Evolutionary conservation across 2,797 vertebrate genomes (phyloP), one percentile per base, ranked within the genome.

Genomic region (Falco rusticolus): DNA sequence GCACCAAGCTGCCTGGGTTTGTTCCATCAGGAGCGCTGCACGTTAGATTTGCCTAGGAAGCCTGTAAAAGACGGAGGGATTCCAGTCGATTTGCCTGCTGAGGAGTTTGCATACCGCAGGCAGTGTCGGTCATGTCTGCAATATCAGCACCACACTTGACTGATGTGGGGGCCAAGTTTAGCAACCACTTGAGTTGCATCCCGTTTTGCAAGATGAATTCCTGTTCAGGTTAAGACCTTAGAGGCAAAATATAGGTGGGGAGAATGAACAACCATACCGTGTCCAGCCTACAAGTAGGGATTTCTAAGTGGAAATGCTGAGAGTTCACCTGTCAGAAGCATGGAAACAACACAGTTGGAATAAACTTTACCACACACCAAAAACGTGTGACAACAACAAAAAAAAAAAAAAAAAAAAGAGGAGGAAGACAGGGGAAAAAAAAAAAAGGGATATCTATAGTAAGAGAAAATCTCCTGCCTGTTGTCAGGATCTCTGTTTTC

Each of bases 241-340:
- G 64, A 96, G 45, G 64, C 16, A 72, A 94, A 97, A 89, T 28
- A 20, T 0, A 50, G 50, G 54, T 28, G 13, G 16, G 50, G 20
- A 51, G 41, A 82, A 92, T 8, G 43, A 39, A 76, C 34, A 94
- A 80, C 13, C 92, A 66, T 12, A 79, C 14, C 81, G 81, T 4
- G 68, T 43, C 41, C 54, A 85, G 54, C 12, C 53, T 87, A 24
- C 79, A 91, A 91, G 87, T 0, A 50, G 31, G 54, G 77, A 89
- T 87, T 93, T 88, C 90, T 50, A 79, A 91, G 71, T 84, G 84
- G 89, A 95, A 97, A 91, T 11, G 26, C 61, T 88, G 79, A 90
- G 53, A 88, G 45, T 76, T 80, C 53, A 95, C 53, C 82, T 82
- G 61, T 64, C 12, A 2, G 6, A 65, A 78, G 65, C 68, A 87